Base-by-base conservation (phyloP, 2,888 invertebrate genomes). In the Frankliniella intonsa region DNA sequence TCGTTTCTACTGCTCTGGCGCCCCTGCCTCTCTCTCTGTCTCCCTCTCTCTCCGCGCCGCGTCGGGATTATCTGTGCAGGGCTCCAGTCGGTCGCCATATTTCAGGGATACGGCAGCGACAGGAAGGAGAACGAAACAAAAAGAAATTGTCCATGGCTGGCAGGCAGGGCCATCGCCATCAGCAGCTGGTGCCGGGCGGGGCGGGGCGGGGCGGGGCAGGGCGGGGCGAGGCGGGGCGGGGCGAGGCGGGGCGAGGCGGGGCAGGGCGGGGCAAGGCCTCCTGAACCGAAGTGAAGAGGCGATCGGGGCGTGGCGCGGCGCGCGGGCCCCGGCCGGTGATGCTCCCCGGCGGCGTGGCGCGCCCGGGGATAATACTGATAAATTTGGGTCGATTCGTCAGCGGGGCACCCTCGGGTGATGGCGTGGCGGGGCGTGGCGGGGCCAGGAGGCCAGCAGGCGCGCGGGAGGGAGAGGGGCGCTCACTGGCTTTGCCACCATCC, bases 71-170 rank as follows among this genome's bases (percentile, higher is more conserved):
- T 38, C 38, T 38, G 38, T 38, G 38, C 38, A 38, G 38, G 3
- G 38, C 38, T 38, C 2, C 38, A 38, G 38, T 38, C 38, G 38
- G 38, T 38, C 14, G 62, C 62, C 62, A 14, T 62, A 62, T 62
- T 62, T 62, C 62, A 62, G 62, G 62, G 62, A 62, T 62, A 17
- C 14, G 14, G n/a, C 19, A 62, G 38, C 38, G 38, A 38, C 38
- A 38, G 38, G 38, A 38, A 38, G 38, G 38, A 38, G 38, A 38
- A 38, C 38, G 38, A 38, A 38, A 19, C 55, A 25, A 25, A 76
- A 76, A 69, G 25, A 76, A 76, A 76, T 76, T 76, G 69, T 76
- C 69, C 69, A 76, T 76, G 69, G n/a, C n/a, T n/a, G n/a, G n/a
- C n/a, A n/a, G n/a, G 69, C 69, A 12, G 25, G 22, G 69, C 8